A percentile compares a stretch with the other conserved stretches of the same genome.
phyloP scores from a whole-genome alignment of 2,797 vertebrate species.

The Protosalanx chinensis region DNA sequence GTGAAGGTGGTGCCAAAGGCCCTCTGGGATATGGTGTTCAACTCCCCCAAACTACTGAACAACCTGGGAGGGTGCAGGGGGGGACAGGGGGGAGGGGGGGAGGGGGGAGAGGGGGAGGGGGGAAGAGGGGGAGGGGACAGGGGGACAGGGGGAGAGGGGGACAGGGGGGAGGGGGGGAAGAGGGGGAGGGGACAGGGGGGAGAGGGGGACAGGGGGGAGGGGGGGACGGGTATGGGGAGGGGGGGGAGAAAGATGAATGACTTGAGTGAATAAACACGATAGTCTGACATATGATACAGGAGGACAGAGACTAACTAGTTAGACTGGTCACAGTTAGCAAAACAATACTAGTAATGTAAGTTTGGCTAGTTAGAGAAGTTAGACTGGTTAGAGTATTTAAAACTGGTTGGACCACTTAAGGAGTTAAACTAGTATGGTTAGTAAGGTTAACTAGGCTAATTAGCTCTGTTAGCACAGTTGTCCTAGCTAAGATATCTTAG shows the following conservation, averaged over 20 bases:
- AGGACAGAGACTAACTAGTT: not conserved
- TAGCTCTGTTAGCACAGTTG: too few species aligned
- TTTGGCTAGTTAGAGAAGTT: not conserved
- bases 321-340: not conserved
- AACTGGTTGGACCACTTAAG: not conserved
- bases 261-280: not conserved
- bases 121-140: slow-evolving; percentile 10
- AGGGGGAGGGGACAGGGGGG: slow-evolving; percentile 55
- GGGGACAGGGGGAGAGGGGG: not conserved
- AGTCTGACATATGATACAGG: not conserved
- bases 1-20: slow-evolving; percentile 90
- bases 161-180: not conserved
- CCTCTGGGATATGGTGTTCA: slow-evolving; percentile 96
- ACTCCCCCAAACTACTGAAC: slow-evolving; percentile 97
- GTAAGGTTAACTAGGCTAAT: too few species aligned
- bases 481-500: too few species aligned
- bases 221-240: too few species aligned
- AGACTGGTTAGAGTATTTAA: not conserved
- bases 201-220: not conserved
- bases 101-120: not conserved
- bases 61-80: slow-evolving; percentile 78
- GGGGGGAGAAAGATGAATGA: not conserved
- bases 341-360: too few species aligned
- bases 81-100: not conserved
- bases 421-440: too few species aligned